Conservation (phyloP, 1,140 invertebrate genomes). For the Tribolium castaneum region DNA sequence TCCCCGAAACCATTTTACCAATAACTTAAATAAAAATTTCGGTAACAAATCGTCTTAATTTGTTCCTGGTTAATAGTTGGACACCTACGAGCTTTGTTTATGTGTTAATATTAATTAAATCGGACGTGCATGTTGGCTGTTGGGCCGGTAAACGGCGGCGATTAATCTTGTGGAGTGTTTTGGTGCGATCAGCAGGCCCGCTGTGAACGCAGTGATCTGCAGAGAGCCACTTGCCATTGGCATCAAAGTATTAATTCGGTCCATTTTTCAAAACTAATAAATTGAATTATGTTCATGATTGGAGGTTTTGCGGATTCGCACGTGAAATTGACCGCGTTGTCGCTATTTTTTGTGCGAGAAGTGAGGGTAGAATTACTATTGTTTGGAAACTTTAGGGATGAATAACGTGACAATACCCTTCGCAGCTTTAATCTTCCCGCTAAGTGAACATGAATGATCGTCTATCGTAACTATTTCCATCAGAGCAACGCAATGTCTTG, state of each 20-base stretch:
- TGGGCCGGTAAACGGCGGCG: constrained; percentile 8
- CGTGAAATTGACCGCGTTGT: no score
- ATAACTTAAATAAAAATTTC: no score
- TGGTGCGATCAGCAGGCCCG: constrained; percentile 41
- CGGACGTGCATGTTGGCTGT: constrained; percentile 33
- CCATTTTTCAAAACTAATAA: constrained; percentile 33
- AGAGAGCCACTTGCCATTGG: constrained; percentile 40
- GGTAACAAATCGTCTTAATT: neutral
- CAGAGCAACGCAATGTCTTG: constrained; percentile 25
- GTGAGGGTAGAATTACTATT: neutral
- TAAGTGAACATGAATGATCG: constrained; percentile 46
- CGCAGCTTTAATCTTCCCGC: constrained; percentile 34
- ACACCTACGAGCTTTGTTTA: constrained; percentile 39
- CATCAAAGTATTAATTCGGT: constrained; percentile 13
- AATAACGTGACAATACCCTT: constrained; percentile 35
- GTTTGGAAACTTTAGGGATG: constrained; percentile 19
- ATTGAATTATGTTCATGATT: neutral
- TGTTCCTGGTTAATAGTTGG: constrained; percentile 3
- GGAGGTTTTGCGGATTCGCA: neutral
- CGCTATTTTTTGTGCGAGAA: neutral
- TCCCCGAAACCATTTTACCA: no score
- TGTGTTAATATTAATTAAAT: constrained; percentile 48
- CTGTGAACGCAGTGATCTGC: constrained; percentile 40
- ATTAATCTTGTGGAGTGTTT: constrained; percentile 45
- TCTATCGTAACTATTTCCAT: constrained; percentile 42